These are phyloP conservation scores for Acrobasis suavella DNA, from an alignment of 2,888 invertebrate genomes.

Conservation along the genomic window DNA sequence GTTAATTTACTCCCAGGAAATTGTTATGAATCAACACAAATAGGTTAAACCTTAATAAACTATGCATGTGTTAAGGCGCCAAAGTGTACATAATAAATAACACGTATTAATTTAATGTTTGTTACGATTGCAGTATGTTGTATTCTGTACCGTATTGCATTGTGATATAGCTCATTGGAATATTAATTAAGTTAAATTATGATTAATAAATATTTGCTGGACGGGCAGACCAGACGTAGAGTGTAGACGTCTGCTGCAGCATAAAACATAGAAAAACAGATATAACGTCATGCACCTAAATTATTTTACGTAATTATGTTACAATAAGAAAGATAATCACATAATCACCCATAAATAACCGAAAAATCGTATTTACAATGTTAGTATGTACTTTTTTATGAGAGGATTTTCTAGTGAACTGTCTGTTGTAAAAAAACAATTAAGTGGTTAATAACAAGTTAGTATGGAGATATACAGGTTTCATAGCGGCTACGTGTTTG, in stretches of 20 bases:
- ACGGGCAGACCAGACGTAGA: slow-evolving; percentile 70
- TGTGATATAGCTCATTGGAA: slow-evolving; percentile 32
- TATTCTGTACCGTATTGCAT: slow-evolving; percentile 33
- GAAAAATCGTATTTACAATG: no score
- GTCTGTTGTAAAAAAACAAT: no score
- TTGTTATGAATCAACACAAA: background rate
- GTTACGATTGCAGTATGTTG: background rate
- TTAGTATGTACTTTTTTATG: no score
- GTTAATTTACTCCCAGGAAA: background rate
- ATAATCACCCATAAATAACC: no score
- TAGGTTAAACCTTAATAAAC: background rate
- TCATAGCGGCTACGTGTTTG: no score
- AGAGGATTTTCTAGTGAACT: no score
- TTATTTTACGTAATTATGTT: background rate
- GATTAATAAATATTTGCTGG: slow-evolving; percentile 52
- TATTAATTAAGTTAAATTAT: slow-evolving; percentile 27
- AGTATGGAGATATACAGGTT: no score
- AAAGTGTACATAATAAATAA: background rate
- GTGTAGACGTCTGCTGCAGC: slow-evolving; percentile 41
- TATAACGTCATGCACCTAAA: background rate
- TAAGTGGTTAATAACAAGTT: no score
- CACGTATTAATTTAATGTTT: background rate
- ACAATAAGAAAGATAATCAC: no score
- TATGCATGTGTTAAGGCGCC: background rate
- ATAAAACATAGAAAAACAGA: slow-evolving; percentile 43